These are phyloP conservation scores for Zosterops japonicus DNA, from an alignment of 2,113 vertebrate species.

Conservation along the genomic window DNA sequence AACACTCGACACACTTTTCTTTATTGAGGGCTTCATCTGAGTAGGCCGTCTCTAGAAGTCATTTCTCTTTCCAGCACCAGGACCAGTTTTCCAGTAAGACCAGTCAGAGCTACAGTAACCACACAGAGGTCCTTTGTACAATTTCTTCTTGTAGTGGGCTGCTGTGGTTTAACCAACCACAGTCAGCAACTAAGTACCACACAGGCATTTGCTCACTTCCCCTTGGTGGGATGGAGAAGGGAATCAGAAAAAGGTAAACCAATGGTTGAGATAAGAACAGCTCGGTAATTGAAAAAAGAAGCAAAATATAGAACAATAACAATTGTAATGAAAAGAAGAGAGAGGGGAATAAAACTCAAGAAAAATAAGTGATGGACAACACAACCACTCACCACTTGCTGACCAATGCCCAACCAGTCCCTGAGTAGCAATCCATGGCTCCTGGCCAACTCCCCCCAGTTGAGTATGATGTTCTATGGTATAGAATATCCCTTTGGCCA, in stretches of 20 bases:
- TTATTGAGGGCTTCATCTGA: not conserved
- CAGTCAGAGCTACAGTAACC: not conserved
- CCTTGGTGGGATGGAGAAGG: not conserved
- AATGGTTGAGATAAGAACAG: not conserved
- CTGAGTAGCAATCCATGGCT: not conserved
- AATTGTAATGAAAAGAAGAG: not conserved
- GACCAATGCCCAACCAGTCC: not conserved
- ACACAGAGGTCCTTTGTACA: not conserved
- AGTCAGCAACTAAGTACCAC: not conserved
- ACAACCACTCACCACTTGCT: not conserved
- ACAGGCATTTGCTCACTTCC: not conserved
- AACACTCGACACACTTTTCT: not conserved
- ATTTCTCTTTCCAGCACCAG: not conserved
- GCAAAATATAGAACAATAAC: not conserved
- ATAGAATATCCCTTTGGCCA: not conserved
- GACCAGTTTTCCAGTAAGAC: not conserved
- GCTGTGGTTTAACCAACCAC: not conserved
- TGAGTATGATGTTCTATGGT: not conserved
- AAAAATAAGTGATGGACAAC: not conserved
- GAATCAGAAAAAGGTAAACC: not conserved
- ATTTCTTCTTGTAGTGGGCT: not conserved
- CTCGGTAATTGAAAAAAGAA: not conserved
- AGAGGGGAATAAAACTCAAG: not conserved
- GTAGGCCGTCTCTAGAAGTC: not conserved
- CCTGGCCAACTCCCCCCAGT: not conserved